A percentile compares a stretch with the other conserved stretches of the same genome.
These are phyloP conservation scores for Pseudococcus viburni DNA, from an alignment of 2,888 invertebrate genomes.

Conservation along the genomic window DNA sequence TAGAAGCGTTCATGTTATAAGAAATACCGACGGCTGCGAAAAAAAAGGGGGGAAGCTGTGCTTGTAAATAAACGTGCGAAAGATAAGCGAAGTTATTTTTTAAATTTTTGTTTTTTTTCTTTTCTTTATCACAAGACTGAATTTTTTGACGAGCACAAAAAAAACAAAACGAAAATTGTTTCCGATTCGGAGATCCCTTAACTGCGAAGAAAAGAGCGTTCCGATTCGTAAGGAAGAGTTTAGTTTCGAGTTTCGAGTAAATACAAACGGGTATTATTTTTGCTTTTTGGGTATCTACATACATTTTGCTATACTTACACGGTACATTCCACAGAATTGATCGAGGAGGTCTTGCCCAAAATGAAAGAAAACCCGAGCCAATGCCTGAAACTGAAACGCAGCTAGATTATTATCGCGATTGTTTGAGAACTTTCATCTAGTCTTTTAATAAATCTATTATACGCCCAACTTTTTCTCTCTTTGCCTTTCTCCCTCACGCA, in stretches of 20 bases:
- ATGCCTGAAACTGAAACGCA: background rate
- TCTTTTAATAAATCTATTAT: background rate
- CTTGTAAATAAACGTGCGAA: background rate
- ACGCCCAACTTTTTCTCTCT: background rate
- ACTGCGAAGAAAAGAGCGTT: too few relatives aligned
- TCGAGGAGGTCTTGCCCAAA: too few relatives aligned
- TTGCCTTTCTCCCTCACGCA: background rate
- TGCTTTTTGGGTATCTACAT: background rate
- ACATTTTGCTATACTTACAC: background rate
- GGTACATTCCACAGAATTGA: background rate
- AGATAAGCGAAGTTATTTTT: background rate
- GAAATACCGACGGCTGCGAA: background rate
- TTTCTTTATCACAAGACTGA: slow-evolving; percentile 34
- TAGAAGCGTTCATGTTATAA: background rate
- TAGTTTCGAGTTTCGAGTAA: too few relatives aligned
- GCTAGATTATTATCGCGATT: slow-evolving; percentile 2
- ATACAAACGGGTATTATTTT: background rate
- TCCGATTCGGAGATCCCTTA: background rate
- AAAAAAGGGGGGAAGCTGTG: background rate
- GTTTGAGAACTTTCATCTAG: slow-evolving; percentile 35
- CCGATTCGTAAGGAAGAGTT: too few relatives aligned
- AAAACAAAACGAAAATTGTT: background rate
- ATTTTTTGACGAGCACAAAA: slow-evolving; percentile 22
- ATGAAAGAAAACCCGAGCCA: background rate
- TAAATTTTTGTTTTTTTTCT: slow-evolving; percentile 5